phyloP scores from a whole-genome alignment of 2,113 vertebrate genomes.

The Macheiramphus alcinus region DNA sequence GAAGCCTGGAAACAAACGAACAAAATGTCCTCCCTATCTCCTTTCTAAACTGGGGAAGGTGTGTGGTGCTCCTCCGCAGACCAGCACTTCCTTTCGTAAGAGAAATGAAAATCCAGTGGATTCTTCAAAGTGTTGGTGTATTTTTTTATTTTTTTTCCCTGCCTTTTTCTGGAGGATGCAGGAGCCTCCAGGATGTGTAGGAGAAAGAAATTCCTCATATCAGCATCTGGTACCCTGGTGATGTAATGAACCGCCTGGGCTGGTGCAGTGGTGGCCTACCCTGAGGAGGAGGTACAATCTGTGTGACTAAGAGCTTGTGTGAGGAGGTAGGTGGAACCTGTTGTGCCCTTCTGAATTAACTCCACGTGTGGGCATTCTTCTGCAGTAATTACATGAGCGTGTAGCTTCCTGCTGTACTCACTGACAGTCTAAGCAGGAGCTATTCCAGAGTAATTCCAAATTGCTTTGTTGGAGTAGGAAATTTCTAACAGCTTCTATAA shows the following conservation, averaged over 20 bases:
- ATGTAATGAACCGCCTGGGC: rapidly evolving
- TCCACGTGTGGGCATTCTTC: rapidly evolving
- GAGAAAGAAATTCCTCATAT: rapidly evolving
- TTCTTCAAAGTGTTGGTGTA: neutral
- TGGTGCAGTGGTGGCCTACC: neutral
- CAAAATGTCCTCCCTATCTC: neutral
- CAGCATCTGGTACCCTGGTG: neutral
- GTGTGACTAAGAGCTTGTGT: neutral
- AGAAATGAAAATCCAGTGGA: neutral
- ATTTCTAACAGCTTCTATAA: neutral
- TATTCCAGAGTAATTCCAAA: neutral
- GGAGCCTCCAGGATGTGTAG: neutral
- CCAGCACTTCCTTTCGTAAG: neutral
- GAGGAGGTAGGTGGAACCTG: neutral
- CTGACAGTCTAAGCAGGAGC: neutral
- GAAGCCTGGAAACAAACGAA: neutral
- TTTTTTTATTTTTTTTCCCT: neutral
- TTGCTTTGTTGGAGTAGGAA: neutral
- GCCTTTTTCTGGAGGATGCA: neutral
- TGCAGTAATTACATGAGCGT: rapidly evolving
- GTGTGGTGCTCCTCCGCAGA: neutral
- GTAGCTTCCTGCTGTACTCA: neutral
- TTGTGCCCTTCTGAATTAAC: neutral
- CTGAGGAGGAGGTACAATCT: neutral
- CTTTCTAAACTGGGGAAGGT: neutral